Conservation (phyloP, 2,888 invertebrate genomes). For the Ptychoptera contaminata region DNA sequence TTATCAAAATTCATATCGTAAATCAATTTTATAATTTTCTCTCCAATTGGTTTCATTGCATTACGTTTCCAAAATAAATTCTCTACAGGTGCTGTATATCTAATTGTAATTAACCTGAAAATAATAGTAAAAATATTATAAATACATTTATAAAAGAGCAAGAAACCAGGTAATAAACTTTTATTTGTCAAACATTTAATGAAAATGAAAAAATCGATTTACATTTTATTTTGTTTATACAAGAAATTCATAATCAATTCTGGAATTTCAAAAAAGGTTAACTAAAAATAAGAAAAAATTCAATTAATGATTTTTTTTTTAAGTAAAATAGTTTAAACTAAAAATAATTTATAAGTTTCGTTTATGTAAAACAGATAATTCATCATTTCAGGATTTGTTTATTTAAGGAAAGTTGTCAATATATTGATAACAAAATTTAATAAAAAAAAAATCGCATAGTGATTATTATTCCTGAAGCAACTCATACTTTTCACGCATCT, state of each 20-base stretch:
- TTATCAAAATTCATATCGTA: slow-evolving; percentile 48
- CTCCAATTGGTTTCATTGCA: slow-evolving; percentile 43
- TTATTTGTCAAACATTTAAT: no score
- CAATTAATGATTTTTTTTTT: no score
- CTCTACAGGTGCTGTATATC: slow-evolving; percentile 53
- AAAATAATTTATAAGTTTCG: no score
- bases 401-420: no score
- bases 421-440: neutral
- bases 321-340: no score
- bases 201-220: neutral
- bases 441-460: neutral
- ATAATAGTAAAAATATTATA: slow-evolving; percentile 14
- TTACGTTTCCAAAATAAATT: slow-evolving; percentile 45
- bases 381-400: no score
- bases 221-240: no score
- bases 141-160: slow-evolving; percentile 4
- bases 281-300: no score
- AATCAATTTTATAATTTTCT: slow-evolving; percentile 46
- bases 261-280: no score
- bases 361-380: no score
- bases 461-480: no score
- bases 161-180: neutral
- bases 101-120: slow-evolving; percentile 56
- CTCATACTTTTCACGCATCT: no score
- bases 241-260: neutral